A percentile compares a stretch with the other conserved stretches of the same genome.
phyloP scores from a whole-genome alignment of 2,113 vertebrate genomes.

The Hippocampus zosterae region DNA sequence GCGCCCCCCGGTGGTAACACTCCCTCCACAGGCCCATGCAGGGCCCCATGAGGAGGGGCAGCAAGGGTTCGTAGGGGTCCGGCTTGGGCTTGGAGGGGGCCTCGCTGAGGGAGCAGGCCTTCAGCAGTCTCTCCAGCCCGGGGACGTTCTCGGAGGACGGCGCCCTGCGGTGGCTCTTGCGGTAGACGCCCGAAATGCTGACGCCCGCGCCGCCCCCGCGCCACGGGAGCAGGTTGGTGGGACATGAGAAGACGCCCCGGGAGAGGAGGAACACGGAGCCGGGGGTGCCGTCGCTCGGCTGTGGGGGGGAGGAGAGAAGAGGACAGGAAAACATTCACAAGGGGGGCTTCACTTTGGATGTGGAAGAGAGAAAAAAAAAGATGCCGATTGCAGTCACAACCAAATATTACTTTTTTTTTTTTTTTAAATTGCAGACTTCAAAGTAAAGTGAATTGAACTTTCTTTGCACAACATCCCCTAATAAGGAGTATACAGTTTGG shows the following conservation, averaged over 20 bases:
- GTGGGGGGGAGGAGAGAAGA: background rate
- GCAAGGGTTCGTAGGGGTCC: conserved; percentile 68
- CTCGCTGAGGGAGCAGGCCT: conserved; percentile 42
- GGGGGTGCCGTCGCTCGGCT: conserved; percentile 48
- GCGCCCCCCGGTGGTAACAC: conserved; percentile 85
- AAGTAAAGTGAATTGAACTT: no score
- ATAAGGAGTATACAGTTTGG: no score
- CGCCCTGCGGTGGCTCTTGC: conserved; percentile 71
- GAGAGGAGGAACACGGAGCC: conserved; percentile 76
- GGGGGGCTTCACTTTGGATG: background rate
- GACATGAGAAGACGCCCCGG: conserved; percentile 74
- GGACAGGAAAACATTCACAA: background rate
- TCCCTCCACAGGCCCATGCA: conserved; percentile 82
- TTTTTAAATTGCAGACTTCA: no score
- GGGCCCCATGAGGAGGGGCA: conserved; percentile 80
- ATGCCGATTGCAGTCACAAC: no score
- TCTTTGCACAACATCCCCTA: no score
- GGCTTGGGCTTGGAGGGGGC: conserved; percentile 34
- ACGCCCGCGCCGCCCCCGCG: conserved; percentile 67
- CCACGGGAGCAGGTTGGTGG: conserved; percentile 83
- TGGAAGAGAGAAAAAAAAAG: background rate
- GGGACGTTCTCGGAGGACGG: conserved; percentile 74
- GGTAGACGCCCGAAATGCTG: conserved; percentile 59
- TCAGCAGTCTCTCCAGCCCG: conserved; percentile 71
- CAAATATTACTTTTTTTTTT: no score